These are phyloP conservation scores for Proteles cristata DNA, from an alignment of 2,113 vertebrate genomes.

Conservation along the genomic window DNA sequence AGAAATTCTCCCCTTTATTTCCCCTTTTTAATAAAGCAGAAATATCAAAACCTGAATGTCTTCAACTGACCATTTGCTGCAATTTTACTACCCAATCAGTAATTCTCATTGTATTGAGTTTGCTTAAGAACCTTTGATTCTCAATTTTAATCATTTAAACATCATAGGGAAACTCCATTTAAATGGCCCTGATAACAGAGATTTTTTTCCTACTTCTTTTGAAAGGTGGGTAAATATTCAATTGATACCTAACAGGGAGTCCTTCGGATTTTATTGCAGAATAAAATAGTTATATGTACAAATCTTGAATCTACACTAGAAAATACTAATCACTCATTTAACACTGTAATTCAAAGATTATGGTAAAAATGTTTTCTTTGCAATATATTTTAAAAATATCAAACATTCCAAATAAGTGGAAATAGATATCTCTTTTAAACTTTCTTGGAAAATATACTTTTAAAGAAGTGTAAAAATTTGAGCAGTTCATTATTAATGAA, in stretches of 20 bases:
- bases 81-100: neutral
- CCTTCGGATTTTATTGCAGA: slow-evolving; percentile 18
- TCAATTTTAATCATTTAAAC: neutral
- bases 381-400: neutral
- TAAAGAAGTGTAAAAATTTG: slow-evolving; percentile 9
- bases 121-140: neutral
- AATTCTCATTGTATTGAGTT: neutral
- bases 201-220: neutral
- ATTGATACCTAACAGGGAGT: neutral
- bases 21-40: neutral
- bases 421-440: slow-evolving; percentile 34
- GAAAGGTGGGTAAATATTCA: neutral
- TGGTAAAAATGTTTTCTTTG: neutral
- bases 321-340: neutral
- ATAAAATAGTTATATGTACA: neutral
- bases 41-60: neutral
- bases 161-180: neutral
- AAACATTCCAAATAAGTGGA: slow-evolving; percentile 17
- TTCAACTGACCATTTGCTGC: neutral
- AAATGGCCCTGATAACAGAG: neutral
- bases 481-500: neutral
- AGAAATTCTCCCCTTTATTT: neutral
- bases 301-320: neutral
- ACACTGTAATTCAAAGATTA: neutral
- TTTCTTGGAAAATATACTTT: neutral